Evolutionary conservation across 2,113 vertebrate species (phyloP), one percentile per base, ranked within the genome.

Genomic region (Rhea americana): DNA sequence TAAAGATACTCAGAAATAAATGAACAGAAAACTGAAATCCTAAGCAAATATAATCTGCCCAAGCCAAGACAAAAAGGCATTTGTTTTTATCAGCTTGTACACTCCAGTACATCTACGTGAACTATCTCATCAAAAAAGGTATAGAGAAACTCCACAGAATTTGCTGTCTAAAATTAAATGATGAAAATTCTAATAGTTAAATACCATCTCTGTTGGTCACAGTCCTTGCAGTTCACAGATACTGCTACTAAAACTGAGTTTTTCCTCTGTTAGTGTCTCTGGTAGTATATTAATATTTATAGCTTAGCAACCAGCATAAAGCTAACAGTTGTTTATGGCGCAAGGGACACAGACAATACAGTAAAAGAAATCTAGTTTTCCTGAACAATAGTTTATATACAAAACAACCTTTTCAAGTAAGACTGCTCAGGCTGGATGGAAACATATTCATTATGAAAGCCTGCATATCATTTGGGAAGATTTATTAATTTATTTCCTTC

Each of bases 281-380:
- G 83, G 48, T 66, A 94, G 39, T 35, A 83, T 28, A 95, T 95
- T 95, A 94, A 96, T 92, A 97, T 95, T 91, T 84, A 91, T 78
- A 58, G 41, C 53, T 91, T 88, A 86, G 55, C 75, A 96, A 90
- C 83, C 30, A 97, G 83, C 58, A 86, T 58, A 88, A 43, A 91
- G 48, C 73, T 94, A 95, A 85, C 41, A 91, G 85, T 56, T 96
- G 67, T 63, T 73, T 93, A 90, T 13, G 19, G 47, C 95, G 82
- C 39, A 95, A 53, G 25, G 70, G 61, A 85, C 61, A 93, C 9
- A 94, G 35, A 94, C 84, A 94, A 71, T 80, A 51, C 83, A 91
- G 73, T 85, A 87, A 96, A 94, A 95, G 61, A 74, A 85, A 89
- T 45, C 50, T 48, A 79, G 43, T n/a, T 97, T 84, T 94, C 72